phyloP scores from a whole-genome alignment of 2,888 invertebrate genomes.

The Tetheella fluctuosa region DNA sequence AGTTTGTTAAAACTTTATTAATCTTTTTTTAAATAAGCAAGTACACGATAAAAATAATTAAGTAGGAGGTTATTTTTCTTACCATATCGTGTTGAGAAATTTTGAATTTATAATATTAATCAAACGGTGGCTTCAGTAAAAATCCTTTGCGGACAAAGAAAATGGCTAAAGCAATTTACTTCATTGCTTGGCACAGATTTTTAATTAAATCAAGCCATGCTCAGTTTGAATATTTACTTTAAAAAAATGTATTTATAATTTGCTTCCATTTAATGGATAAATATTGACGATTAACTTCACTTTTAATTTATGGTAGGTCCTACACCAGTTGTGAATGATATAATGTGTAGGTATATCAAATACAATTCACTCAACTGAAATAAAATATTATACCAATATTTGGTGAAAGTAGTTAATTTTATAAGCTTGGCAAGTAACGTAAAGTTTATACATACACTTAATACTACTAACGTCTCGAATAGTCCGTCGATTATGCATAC shows the following conservation, averaged over 20 bases:
- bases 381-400: too few relatives aligned
- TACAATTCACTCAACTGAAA: too few relatives aligned
- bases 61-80: too few relatives aligned
- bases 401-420: not conserved
- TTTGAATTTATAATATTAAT: too few relatives aligned
- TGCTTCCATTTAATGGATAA: slow-evolving; percentile 32
- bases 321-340: too few relatives aligned
- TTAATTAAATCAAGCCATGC: slow-evolving; percentile 43
- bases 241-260: slow-evolving; percentile 28
- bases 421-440: not conserved
- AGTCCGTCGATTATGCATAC: slow-evolving; percentile 15
- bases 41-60: too few relatives aligned
- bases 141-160: slow-evolving; percentile 26
- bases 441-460: not conserved
- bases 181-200: slow-evolving; percentile 33
- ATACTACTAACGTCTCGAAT: not conserved
- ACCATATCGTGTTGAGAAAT: too few relatives aligned
- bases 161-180: slow-evolving; percentile 32
- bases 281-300: not conserved
- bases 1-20: too few relatives aligned
- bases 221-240: slow-evolving; percentile 32
- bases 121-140: slow-evolving; percentile 13
- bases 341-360: too few relatives aligned
- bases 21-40: too few relatives aligned
- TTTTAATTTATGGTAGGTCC: too few relatives aligned